Evolutionary conservation across 2,113 vertebrate genomes (phyloP), one percentile per base, ranked within the genome.

Genomic region (Menura novaehollandiae): DNA sequence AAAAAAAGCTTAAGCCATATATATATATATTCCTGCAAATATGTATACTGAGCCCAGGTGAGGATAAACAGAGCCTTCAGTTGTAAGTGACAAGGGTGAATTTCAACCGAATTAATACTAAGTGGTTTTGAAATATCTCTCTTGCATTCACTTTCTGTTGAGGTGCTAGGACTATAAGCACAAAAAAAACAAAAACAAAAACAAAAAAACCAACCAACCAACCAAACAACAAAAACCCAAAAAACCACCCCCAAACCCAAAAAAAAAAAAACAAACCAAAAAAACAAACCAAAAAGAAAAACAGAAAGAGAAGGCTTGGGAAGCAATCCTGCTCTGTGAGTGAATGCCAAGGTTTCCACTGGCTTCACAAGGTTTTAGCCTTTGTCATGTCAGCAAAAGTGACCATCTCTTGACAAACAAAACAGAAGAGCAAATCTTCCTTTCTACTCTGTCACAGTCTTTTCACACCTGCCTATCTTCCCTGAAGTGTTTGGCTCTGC

Each of bases 321-420:
- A 94, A 86, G 9, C 22, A 83, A 59, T 63, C 9, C 26, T 71
- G 0, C 20, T 56, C 17, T 0, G 0, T 20, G 52, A 80, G 23
- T 26, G 47, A 71, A 66, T 77, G 30, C 33, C 52, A 84, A 90
- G 20, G 26, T 51, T 93, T 71, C 60, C 71, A 14, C 46, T 58
- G 60, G 60, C 33, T 80, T 92, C 52, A 56, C 11, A 52, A 27
- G 9, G 3, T 62, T 83, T 86, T 63, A 71, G 35, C 43, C 52
- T 95, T 86, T 71, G 28, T 39, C 44, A 32, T 55, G 30, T 72
- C 83, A 80, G 59, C 72, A 90, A 77, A 91, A 90, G 27, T 71
- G 35, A 39, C n/a, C 85, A 77, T 62, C 52, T 93, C 51, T 84
- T 96, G 68, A 93, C 51, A 93, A 89, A 79, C 21, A 89, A 90